These are phyloP conservation scores for Vespertilio murinus DNA, from an alignment of 2,797 vertebrate species.

Conservation along the genomic window DNA sequence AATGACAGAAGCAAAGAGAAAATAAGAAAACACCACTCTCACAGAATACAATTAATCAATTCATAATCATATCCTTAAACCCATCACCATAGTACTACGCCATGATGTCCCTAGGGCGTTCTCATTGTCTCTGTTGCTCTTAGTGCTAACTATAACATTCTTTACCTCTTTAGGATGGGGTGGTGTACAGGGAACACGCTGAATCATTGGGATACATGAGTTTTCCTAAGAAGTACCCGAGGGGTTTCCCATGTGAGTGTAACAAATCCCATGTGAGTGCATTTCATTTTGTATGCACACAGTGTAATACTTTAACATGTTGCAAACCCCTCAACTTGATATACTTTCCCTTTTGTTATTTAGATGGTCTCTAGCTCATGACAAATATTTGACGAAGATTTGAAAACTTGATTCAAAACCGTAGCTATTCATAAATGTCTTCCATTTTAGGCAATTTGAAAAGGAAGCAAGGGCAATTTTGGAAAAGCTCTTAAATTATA, in stretches of 20 bases:
- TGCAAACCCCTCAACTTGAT: background rate
- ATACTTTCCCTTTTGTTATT: background rate
- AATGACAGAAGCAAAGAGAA: background rate
- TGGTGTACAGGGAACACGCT: background rate
- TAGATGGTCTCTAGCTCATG: background rate
- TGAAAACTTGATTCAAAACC: conserved; percentile 26
- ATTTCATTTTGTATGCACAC: background rate
- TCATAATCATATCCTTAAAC: background rate
- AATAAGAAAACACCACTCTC: background rate
- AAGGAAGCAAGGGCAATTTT: background rate
- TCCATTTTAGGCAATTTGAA: conserved; percentile 25
- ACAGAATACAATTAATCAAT: background rate
- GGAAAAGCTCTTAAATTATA: background rate
- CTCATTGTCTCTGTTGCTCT: background rate
- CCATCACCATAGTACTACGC: background rate
- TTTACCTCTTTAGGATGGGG: background rate
- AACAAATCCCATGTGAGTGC: background rate
- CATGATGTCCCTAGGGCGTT: background rate
- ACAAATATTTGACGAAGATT: conserved; percentile 21
- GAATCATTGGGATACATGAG: background rate
- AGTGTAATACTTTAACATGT: background rate
- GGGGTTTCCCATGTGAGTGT: background rate
- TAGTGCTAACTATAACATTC: background rate
- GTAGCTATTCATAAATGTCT: background rate
- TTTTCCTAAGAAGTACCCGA: background rate